These are phyloP conservation scores for Lordiphosa fenestrarum DNA, from an alignment of 2,888 invertebrate genomes.

Conservation along the genomic window DNA sequence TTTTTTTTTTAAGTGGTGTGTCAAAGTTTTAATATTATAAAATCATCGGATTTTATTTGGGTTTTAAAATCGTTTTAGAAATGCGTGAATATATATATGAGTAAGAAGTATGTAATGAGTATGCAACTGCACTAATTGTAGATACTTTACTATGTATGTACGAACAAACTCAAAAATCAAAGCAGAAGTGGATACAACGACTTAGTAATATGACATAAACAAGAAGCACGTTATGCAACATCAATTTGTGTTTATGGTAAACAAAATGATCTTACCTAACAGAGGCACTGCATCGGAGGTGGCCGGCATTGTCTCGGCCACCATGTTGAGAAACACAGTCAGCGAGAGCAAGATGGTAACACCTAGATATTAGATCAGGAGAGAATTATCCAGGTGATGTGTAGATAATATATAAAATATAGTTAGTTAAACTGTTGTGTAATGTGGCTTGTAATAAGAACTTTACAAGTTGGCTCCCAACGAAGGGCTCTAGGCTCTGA, in stretches of 20 bases:
- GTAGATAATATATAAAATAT: neutral
- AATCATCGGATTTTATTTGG: conserved; percentile 75
- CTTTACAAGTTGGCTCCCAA: neutral
- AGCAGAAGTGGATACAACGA: conserved; percentile 18
- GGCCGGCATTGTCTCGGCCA: conserved; percentile 99
- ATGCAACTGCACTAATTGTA: conserved; percentile 53
- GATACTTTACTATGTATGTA: conserved; percentile 24
- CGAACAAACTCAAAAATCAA: conserved; percentile 24
- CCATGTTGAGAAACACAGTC: conserved; percentile 99
- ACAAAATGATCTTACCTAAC: conserved; percentile 83
- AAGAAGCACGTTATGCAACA: conserved; percentile 31
- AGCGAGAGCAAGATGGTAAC: conserved; percentile 98
- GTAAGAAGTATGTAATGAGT: conserved; percentile 28
- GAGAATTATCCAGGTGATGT: conserved; percentile 1
- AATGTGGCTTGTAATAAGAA: neutral
- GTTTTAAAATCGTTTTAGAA: conserved; percentile 70
- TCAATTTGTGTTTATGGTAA: conserved; percentile 37
- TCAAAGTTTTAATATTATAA: conserved; percentile 80
- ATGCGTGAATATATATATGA: conserved; percentile 56
- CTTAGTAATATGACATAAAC: conserved; percentile 25
- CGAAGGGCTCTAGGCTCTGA: neutral
- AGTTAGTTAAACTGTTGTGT: neutral
- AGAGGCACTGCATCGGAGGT: conserved; percentile 96
- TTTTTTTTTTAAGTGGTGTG: conserved; percentile 55
- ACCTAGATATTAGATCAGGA: conserved; percentile 82